Evolutionary conservation across 2,888 invertebrate species (phyloP).

Genomic region (Rhimphoctona megacephalus): DNA sequence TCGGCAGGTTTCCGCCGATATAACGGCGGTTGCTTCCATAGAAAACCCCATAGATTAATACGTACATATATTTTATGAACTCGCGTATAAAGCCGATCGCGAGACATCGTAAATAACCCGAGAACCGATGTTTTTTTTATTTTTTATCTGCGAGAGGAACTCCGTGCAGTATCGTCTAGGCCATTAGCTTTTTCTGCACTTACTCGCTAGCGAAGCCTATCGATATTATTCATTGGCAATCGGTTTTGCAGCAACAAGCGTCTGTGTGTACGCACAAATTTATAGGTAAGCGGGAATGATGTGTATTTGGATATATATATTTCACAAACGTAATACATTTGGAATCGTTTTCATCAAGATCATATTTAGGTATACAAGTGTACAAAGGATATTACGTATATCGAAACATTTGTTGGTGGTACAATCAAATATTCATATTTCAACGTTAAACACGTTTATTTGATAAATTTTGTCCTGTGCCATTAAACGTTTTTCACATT

Average conservation of each 20-base stretch:
- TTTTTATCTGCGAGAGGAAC: conserved; percentile 49
- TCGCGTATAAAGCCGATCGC: conserved; percentile 51
- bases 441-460: background rate
- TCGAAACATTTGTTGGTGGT: conserved; percentile 1
- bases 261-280: conserved; percentile 33
- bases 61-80: conserved; percentile 46
- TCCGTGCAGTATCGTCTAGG: conserved; percentile 44
- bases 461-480: too few relatives aligned
- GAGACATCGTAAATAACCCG: conserved; percentile 64
- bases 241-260: conserved; percentile 53
- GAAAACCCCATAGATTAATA: conserved; percentile 18
- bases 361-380: conserved; percentile 8
- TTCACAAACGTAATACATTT: conserved; percentile 5
- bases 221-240: conserved; percentile 59
- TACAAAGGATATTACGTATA: background rate
- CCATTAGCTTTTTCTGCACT: conserved; percentile 53
- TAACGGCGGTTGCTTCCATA: background rate
- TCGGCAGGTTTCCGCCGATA: background rate
- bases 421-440: background rate
- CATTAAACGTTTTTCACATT: background rate
- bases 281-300: conserved; percentile 10
- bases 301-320: conserved; percentile 8
- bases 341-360: conserved; percentile 20
- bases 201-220: conserved; percentile 15
- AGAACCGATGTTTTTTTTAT: conserved; percentile 40